phyloP scores from a whole-genome alignment of 2,888 invertebrate species.

The Leucoma salicis region DNA sequence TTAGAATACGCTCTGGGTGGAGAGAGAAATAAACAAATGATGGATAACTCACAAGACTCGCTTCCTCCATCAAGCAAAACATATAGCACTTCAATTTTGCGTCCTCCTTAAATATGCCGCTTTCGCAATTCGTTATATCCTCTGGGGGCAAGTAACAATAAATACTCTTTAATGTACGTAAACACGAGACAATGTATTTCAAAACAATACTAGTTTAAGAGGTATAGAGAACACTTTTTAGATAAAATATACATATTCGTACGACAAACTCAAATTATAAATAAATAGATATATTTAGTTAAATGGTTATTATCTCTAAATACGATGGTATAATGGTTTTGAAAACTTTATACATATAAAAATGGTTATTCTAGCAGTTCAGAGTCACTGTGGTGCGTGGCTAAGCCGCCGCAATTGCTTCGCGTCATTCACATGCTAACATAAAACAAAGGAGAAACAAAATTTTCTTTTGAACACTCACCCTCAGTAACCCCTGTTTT shows the following conservation, averaged over 20 bases:
- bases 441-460: conserved; percentile 69
- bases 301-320: no score
- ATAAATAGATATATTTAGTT: no score
- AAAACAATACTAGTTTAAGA: conserved; percentile 41
- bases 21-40: conserved; percentile 60
- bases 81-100: conserved; percentile 80
- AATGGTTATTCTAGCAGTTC: conserved; percentile 14
- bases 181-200: conserved; percentile 55
- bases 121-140: conserved; percentile 80
- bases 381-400: conserved; percentile 28
- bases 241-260: no score
- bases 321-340: no score
- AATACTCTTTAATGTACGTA: conserved; percentile 67
- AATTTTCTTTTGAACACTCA: conserved; percentile 64
- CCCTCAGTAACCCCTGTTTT: conserved; percentile 76
- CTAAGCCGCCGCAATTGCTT: conserved; percentile 59
- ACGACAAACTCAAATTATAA: no score
- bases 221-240: no score
- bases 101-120: conserved; percentile 81
- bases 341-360: no score
- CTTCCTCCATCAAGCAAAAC: conserved; percentile 78
- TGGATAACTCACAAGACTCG: conserved; percentile 72
- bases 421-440: conserved; percentile 61
- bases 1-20: conserved; percentile 44
- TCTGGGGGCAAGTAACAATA: conserved; percentile 74